Percentiles rank a stretch among this genome's conserved stretches.
phyloP scores from a whole-genome alignment of 2,797 vertebrate species.

The Rhinichthys osculus region DNA sequence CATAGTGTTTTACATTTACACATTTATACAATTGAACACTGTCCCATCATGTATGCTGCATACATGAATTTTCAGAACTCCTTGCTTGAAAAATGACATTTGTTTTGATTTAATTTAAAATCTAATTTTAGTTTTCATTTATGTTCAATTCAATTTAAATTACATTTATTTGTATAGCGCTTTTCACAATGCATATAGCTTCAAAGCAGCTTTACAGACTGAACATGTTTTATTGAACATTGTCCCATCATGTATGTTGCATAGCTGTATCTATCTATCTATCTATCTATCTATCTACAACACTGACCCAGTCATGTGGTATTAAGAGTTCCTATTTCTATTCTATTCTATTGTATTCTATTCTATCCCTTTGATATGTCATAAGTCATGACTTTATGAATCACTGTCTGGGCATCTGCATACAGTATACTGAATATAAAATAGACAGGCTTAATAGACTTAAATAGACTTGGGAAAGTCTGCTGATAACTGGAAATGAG shows the following conservation, averaged over 20 bases:
- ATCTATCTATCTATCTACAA: not conserved
- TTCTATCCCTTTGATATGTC: not conserved
- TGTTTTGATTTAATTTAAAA: not conserved
- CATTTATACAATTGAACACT: not conserved
- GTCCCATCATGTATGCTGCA: not conserved
- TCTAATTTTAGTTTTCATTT: not conserved
- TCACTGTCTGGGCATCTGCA: not conserved
- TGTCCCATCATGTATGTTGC: not conserved
- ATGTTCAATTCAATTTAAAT: not conserved
- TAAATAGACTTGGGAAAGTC: not conserved
- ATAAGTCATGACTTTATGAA: not conserved
- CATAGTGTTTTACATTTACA: not conserved
- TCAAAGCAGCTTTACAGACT: not conserved
- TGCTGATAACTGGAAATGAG: not conserved
- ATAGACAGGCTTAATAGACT: not conserved
- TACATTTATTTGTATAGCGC: not conserved
- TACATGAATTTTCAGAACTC: not conserved
- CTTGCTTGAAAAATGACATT: not conserved
- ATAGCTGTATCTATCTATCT: not conserved
- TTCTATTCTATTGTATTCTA: not conserved
- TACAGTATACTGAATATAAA: not conserved
- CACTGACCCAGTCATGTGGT: not conserved
- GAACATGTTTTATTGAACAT: not conserved
- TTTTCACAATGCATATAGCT: not conserved
- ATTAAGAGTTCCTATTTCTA: not conserved